Percentiles rank a stretch among this genome's conserved stretches.
Conservation (phyloP, 1,140 invertebrate species). For the Hirudo medicinalis region DNA sequence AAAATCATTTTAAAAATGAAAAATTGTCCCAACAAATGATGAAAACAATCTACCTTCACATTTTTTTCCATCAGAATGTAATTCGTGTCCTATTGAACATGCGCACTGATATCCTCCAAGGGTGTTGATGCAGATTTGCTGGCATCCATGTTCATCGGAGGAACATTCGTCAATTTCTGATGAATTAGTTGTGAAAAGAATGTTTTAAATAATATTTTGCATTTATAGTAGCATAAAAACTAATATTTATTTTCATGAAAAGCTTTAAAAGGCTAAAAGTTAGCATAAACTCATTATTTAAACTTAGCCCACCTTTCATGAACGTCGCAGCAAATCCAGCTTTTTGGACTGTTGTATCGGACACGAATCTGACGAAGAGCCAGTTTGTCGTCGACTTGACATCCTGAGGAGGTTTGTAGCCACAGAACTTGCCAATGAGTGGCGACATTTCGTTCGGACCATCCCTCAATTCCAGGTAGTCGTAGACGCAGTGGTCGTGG, state of each 20-base stretch:
- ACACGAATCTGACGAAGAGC: constrained; percentile 85
- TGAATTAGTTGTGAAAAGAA: constrained; percentile 25
- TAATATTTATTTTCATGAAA: neutral
- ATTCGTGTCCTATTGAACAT: constrained; percentile 83
- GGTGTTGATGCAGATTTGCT: constrained; percentile 89
- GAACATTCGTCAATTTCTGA: constrained; percentile 86
- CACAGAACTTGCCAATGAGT: constrained; percentile 82
- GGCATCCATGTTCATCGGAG: constrained; percentile 73
- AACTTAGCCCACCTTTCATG: constrained; percentile 59
- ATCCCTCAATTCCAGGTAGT: constrained; percentile 61
- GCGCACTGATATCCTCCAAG: constrained; percentile 83
- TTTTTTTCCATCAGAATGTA: constrained; percentile 89
- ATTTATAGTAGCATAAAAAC: neutral
- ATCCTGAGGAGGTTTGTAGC: constrained; percentile 81
- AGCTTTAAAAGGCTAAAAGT: neutral
- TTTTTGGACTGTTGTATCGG: constrained; percentile 93
- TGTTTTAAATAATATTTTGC: neutral
- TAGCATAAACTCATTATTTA: neutral
- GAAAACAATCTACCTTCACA: constrained; percentile 66
- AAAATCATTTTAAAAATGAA: too few relatives aligned
- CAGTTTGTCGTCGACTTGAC: constrained; percentile 73
- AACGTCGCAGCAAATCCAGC: constrained; percentile 85
- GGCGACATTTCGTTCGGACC: constrained; percentile 49
- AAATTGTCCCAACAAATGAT: too few relatives aligned
- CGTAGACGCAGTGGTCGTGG: constrained; percentile 93